A percentile compares a stretch with the other conserved stretches of the same genome.
Evolutionary conservation across 2,113 vertebrate species (phyloP).

Genomic region (Clarias batrachus): DNA sequence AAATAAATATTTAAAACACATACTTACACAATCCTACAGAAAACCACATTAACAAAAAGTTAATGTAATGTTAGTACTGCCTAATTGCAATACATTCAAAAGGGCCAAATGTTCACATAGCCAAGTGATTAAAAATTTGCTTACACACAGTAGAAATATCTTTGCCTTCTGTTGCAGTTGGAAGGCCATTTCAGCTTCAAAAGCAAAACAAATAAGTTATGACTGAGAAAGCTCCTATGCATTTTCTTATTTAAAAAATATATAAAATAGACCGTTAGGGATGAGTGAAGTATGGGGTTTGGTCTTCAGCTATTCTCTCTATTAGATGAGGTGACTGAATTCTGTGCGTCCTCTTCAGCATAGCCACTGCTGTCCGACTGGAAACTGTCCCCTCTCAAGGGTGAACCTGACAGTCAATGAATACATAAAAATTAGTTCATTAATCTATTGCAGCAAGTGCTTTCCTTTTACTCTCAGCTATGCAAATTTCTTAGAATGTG

Average conservation of each 20-base stretch:
- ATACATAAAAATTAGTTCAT: not conserved
- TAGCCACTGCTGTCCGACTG: slow-evolving; percentile 79
- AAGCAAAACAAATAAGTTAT: not conserved
- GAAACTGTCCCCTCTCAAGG: slow-evolving; percentile 69
- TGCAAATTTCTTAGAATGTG: not conserved
- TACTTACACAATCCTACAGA: not conserved
- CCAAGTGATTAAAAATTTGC: not conserved
- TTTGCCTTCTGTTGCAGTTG: not conserved
- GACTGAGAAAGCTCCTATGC: not conserved
- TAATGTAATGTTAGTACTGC: not conserved
- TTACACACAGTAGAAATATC: not conserved
- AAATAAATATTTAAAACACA: slow-evolving; percentile 18
- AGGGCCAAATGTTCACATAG: not conserved
- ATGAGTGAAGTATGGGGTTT: not conserved
- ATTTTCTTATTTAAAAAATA: not conserved
- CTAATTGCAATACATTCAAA: slow-evolving; percentile 3
- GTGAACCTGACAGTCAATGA: slow-evolving; percentile 55
- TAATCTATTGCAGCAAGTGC: too few relatives aligned
- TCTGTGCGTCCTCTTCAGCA: slow-evolving; percentile 65
- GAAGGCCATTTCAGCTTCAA: not conserved
- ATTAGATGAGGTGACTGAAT: not conserved
- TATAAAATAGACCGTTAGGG: not conserved
- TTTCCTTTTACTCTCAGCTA: not conserved
- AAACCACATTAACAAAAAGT: not conserved
- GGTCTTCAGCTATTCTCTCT: slow-evolving; percentile 30